Percentiles rank a stretch among this genome's conserved stretches.
These are phyloP conservation scores for Ginglymostoma cirratum DNA, from an alignment of 2,113 vertebrate genomes.

Conservation along the genomic window DNA sequence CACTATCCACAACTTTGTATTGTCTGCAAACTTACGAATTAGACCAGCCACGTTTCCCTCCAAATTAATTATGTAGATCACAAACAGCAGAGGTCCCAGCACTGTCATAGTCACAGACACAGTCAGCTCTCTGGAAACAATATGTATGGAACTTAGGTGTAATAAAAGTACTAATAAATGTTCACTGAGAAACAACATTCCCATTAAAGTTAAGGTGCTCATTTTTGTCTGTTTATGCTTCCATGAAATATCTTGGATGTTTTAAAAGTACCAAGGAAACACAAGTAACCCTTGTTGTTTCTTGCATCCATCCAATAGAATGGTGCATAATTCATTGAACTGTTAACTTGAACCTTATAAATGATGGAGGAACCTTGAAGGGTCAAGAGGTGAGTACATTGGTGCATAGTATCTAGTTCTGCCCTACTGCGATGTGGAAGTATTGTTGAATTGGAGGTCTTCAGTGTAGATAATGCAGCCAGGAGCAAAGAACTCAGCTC, in stretches of 20 bases:
- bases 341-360: background rate
- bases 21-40: too few relatives aligned
- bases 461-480: background rate
- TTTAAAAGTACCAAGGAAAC: background rate
- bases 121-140: background rate
- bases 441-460: background rate
- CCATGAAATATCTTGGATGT: background rate
- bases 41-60: too few relatives aligned
- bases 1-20: too few relatives aligned
- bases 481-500: background rate
- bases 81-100: too few relatives aligned
- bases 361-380: background rate
- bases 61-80: too few relatives aligned
- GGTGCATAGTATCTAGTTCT: background rate
- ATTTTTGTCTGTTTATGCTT: too few relatives aligned
- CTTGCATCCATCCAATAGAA: background rate
- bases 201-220: background rate
- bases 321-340: background rate
- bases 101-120: background rate
- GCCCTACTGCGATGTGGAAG: background rate
- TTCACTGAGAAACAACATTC: background rate
- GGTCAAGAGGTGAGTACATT: background rate
- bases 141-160: background rate
- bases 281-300: background rate
- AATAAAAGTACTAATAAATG: background rate